These are phyloP conservation scores for Odocoileus hemionus DNA, from an alignment of 2,113 vertebrate genomes.

Conservation along the genomic window DNA sequence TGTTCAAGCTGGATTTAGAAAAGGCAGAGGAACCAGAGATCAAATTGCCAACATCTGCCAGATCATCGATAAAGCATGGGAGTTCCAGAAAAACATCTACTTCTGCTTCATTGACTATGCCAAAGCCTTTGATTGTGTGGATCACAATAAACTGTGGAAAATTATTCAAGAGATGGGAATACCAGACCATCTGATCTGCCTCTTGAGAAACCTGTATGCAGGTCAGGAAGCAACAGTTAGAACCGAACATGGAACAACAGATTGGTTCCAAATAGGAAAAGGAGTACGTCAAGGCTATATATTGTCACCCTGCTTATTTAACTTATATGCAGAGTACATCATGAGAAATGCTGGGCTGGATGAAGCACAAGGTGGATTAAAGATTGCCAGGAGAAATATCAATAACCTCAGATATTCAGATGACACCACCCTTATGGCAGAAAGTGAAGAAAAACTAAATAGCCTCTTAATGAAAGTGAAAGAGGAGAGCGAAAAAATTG, in stretches of 20 bases:
- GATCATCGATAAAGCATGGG: fast-evolving
- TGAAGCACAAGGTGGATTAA: background rate
- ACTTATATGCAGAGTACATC: background rate
- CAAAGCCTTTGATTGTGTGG: background rate
- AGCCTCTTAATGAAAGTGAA: background rate
- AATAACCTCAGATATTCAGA: background rate
- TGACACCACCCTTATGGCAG: background rate
- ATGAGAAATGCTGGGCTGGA: background rate
- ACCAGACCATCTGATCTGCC: background rate
- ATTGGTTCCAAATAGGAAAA: background rate
- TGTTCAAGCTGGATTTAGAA: background rate
- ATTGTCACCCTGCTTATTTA: background rate
- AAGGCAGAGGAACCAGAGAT: background rate
- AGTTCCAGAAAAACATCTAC: background rate
- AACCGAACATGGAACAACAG: background rate
- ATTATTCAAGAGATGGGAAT: background rate
- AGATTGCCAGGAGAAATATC: background rate
- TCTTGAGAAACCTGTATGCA: background rate
- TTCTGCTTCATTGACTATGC: background rate
- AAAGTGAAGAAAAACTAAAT: background rate
- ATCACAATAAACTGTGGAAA: background rate
- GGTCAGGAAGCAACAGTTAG: background rate
- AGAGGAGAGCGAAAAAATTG: background rate
- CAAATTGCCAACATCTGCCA: fast-evolving
- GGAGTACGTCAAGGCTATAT: fast-evolving